phyloP scores from a whole-genome alignment of 1,140 invertebrate genomes.

The Zaprionus ghesquierei region DNA sequence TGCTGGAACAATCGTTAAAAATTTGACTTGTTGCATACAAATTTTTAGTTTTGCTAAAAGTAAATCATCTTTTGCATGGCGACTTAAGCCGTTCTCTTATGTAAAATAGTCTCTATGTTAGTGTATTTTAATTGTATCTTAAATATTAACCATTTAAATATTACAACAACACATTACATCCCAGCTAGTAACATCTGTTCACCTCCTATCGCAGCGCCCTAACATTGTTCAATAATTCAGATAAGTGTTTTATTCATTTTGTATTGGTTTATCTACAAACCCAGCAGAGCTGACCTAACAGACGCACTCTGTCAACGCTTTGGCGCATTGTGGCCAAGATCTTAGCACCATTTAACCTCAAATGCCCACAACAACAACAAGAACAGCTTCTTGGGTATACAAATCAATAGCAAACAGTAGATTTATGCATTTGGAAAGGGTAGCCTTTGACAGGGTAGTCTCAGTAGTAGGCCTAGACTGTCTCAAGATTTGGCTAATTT shows the following conservation, averaged over 20 bases:
- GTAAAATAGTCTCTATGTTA: no score
- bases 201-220: background rate
- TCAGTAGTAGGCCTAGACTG: conserved; percentile 22
- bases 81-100: no score
- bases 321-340: conserved; percentile 10
- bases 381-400: background rate
- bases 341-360: conserved; percentile 31
- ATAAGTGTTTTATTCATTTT: background rate
- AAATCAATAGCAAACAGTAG: conserved; percentile 39
- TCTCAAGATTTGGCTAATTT: conserved; percentile 39
- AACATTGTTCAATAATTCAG: background rate
- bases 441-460: background rate
- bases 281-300: background rate
- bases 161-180: background rate
- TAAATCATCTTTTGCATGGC: no score
- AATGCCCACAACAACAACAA: conserved; percentile 16
- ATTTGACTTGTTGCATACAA: no score
- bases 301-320: background rate
- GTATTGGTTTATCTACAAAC: background rate
- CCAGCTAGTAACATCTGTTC: background rate
- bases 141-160: background rate
- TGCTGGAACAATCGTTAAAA: no score
- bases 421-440: conserved; percentile 43
- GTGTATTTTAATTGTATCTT: background rate
- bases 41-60: no score